Conservation (phyloP, 2,888 invertebrate species). For the Allygus modestus region DNA sequence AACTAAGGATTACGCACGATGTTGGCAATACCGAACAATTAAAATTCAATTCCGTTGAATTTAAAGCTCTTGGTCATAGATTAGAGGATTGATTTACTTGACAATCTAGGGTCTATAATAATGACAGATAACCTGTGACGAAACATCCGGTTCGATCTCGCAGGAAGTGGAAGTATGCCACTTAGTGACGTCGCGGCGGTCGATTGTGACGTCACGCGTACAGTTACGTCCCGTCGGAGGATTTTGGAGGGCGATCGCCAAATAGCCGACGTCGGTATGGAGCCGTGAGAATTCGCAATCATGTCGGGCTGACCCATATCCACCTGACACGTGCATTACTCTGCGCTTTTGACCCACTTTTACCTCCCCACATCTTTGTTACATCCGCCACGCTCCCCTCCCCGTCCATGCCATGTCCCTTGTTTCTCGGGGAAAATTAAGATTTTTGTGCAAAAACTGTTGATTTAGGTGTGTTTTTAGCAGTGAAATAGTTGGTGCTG, state of each 20-base stretch:
- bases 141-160: constrained; percentile 32
- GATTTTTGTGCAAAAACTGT: too few relatives aligned
- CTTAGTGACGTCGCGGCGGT: constrained; percentile 30
- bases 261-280: background rate
- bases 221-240: constrained; percentile 29
- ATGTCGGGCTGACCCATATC: constrained; percentile 36
- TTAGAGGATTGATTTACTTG: too few relatives aligned
- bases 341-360: constrained; percentile 7
- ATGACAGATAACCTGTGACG: background rate
- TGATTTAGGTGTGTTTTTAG: too few relatives aligned
- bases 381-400: constrained; percentile 23
- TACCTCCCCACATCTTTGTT: constrained; percentile 7
- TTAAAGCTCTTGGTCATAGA: too few relatives aligned
- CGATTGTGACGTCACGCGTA: constrained; percentile 53
- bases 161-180: constrained; percentile 49
- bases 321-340: constrained; percentile 54
- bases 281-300: constrained; percentile 42
- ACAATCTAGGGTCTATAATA: too few relatives aligned
- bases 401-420: background rate
- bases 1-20: too few relatives aligned
- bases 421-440: too few relatives aligned
- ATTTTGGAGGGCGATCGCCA: background rate
- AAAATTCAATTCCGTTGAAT: too few relatives aligned
- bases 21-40: too few relatives aligned
- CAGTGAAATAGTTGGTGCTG: too few relatives aligned